Percentiles rank a stretch among this genome's conserved stretches.
phyloP scores from a whole-genome alignment of 2,113 vertebrate species.

The Myodes glareolus region DNA sequence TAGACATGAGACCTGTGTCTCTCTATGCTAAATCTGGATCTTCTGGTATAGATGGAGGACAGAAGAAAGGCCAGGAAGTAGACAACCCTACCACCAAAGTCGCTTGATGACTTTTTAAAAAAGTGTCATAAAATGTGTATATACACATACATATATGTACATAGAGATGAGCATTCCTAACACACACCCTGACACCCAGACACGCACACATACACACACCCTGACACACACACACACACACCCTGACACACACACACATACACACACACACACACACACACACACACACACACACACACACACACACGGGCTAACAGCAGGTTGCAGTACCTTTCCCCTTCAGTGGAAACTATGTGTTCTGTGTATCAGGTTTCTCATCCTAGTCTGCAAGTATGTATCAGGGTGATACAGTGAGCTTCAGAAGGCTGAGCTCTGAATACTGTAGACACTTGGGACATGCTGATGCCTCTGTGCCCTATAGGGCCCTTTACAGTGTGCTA shows the following conservation, averaged over 20 bases:
- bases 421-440: neutral
- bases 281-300: neutral
- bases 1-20: neutral
- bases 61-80: too few relatives aligned
- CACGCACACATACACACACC: too few relatives aligned
- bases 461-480: accelerated
- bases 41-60: neutral
- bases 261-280: neutral
- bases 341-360: neutral
- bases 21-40: neutral
- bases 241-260: too few relatives aligned
- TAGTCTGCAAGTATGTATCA: neutral
- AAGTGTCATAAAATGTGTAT: neutral
- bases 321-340: neutral
- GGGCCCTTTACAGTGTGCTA: accelerated
- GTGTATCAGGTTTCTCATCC: neutral
- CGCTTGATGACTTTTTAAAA: neutral
- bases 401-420: too few relatives aligned
- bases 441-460: accelerated
- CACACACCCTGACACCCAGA: neutral
- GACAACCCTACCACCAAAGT: neutral
- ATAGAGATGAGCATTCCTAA: neutral
- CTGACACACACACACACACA: accelerated
- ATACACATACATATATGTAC: neutral
- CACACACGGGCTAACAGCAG: accelerated